Conservation (phyloP, 2,113 vertebrate species). For the Tichodroma muraria region DNA sequence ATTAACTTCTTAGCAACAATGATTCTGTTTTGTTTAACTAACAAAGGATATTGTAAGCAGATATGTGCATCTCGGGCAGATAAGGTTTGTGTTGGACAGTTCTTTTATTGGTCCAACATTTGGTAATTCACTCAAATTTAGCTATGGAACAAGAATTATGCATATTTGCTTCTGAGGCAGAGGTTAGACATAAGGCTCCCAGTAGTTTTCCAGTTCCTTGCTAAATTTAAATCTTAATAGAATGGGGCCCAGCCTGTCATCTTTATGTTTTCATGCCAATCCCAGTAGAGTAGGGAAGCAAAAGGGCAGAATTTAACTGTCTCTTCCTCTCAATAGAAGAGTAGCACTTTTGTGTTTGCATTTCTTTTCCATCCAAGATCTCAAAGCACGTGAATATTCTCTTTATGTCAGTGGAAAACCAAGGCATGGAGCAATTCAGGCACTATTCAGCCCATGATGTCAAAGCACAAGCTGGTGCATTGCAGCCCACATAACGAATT, state of each 20-base stretch:
- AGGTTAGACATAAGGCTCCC: conserved; percentile 3
- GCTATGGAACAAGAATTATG: conserved; percentile 18
- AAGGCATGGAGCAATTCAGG: not conserved
- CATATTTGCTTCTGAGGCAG: not conserved
- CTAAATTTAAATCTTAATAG: conserved; percentile 53
- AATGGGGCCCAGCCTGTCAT: conserved; percentile 13
- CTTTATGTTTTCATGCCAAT: conserved; percentile 26
- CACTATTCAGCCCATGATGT: not conserved
- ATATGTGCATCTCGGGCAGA: conserved; percentile 19
- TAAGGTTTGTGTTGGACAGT: conserved; percentile 27
- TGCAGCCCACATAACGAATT: not conserved
- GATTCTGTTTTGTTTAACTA: conserved; percentile 57
- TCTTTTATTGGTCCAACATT: conserved; percentile 25
- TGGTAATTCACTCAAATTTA: conserved; percentile 37
- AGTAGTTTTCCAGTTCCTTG: conserved; percentile 41
- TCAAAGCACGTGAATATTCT: not conserved
- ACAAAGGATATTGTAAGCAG: conserved; percentile 55
- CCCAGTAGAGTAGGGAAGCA: not conserved
- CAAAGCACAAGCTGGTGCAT: not conserved
- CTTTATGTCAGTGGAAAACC: not conserved
- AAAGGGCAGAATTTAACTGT: conserved; percentile 30
- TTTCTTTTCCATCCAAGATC: not conserved
- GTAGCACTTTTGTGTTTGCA: conserved; percentile 8
- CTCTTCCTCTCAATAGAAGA: conserved; percentile 12
- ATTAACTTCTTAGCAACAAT: conserved; percentile 61